Evolutionary conservation across 64 coral and sea anemone genomes (phyloP), one percentile per base, ranked within the genome.

Genomic region (Actinia tenebrosa): DNA sequence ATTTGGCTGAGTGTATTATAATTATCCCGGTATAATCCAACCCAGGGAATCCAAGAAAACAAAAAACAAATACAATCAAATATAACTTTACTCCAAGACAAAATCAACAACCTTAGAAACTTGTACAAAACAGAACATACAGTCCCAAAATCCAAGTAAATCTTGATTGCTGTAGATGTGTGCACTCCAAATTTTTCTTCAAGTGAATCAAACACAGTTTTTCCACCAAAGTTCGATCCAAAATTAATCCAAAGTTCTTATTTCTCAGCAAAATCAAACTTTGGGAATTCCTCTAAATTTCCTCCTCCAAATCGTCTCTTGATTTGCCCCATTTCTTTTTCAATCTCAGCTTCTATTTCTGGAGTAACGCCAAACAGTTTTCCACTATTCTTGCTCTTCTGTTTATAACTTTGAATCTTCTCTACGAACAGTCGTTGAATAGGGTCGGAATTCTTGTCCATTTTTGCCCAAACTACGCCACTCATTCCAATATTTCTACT

Each of bases 281-380:
- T 99, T 22, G 97, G 97, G 55, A 99, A 99, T 64, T 99, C 93
- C 84, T 99, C 97, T 27, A 99, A 79, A 30, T 95, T 59, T 77
- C 91, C 90, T 78, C 91, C 93, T 23, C 97, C 97, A 86, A 79
- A 99, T 78, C 97, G 75, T 72, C 90, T 95, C 89, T 88, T 91
- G 62, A 99, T 88, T n/a, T 99, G 97, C 43, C 92, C 85, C 82
- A 79, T 91, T 82, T 98, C 95, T 80, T 43, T 77, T 52, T 87
- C 92, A 50, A 84, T 77, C 62, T 92, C 92, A 63, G 95, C 89
- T 84, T 98, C 93, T 87, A 87, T 94, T 80, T 92, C 95, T 23
- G 90, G 84, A 9, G 92, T 92, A 18, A 78, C 61, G 60, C 92
- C 95, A 15, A 98, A 71, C 42, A 98, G 91, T 87, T 91, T 87